Evolutionary conservation across 2,888 invertebrate genomes (phyloP), one percentile per base, ranked within the genome.

Genomic region (Cheilosia vernalis): DNA sequence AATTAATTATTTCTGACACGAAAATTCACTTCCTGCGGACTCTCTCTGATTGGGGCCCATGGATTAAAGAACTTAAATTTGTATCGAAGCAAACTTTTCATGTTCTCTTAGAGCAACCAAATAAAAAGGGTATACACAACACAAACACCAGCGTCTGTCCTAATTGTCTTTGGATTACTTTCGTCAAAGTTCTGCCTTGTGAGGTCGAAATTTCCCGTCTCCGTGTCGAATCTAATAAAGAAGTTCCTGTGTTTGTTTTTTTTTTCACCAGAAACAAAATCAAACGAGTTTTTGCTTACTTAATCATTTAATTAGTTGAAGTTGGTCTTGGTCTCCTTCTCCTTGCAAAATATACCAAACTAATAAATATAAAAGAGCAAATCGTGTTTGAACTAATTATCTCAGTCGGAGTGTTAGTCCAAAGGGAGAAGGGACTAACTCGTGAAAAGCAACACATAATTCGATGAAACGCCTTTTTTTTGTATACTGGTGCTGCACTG

Each of bases 221-320:
- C 27, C 15, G 27, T 61, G 44, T 47, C 64, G 37, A 49, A 44
- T 63, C 61, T 49, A 51, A 66, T 58, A 19, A 53, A 44, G 33
- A 73, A 73, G 53, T 66, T 58, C 3, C 0, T 40, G 10, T 10
- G 37, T 19, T 33, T 10, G 37, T 19, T 17, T 19, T 19, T 17
- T 2, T 19, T 10, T 17, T 2, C 40, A 53, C 44, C 15, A 21
- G 30, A 47, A 19, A 37, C 19, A 17, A 37, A 66, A 24, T 42
- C 56, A 10, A 51, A 27, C 40, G 27, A 27, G 51, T 33, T 7
- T 63, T 72, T 66, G 72, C 72, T 79, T 44, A 63, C 56, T 55
- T 74, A 64, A 47, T 82, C 64, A 77, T 82, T 66, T 77, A 63
- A 64, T 82, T 77, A 82, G 72, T 40, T 44, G 21, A 10, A 72